These are phyloP conservation scores for Scaptomyza flava DNA, from an alignment of 2,888 invertebrate genomes.

Conservation along the genomic window DNA sequence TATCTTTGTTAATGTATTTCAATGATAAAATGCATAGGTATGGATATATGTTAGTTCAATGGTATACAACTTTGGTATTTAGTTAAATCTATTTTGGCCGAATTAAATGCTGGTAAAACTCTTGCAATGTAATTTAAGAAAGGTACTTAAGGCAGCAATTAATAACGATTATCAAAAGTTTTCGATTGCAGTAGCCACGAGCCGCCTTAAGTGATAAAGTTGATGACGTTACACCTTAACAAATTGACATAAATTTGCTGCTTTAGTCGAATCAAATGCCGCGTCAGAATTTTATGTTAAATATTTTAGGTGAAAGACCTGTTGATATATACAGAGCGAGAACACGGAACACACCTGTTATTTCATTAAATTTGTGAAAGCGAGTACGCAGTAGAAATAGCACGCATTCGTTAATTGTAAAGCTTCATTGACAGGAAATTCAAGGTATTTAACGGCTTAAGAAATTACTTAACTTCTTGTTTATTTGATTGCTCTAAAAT, in stretches of 20 bases:
- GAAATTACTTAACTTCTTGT: no score
- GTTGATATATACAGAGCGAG: conserved; percentile 55
- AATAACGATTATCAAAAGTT: conserved; percentile 22
- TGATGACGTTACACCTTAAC: conserved; percentile 48
- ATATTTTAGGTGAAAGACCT: conserved; percentile 60
- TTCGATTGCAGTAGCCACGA: conserved; percentile 29
- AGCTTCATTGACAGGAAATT: background rate
- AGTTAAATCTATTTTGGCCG: conserved; percentile 1
- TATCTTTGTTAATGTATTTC: background rate
- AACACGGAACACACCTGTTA: conserved; percentile 38
- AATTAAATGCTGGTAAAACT: background rate
- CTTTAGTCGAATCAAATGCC: conserved; percentile 36
- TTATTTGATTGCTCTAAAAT: no score
- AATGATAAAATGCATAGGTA: conserved; percentile 4
- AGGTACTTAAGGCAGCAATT: background rate
- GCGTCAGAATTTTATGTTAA: conserved; percentile 53
- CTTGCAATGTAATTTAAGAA: background rate
- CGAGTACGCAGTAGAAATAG: conserved; percentile 35
- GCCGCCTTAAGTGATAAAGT: conserved; percentile 6
- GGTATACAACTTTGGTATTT: conserved; percentile 6
- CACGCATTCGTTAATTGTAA: conserved; percentile 6
- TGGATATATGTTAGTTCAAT: background rate
- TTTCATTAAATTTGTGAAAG: conserved; percentile 17
- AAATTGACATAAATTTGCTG: conserved; percentile 8
- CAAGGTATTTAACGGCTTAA: background rate